Conservation (phyloP, 2,888 invertebrate genomes). For the Tromatobia lineatoria region DNA sequence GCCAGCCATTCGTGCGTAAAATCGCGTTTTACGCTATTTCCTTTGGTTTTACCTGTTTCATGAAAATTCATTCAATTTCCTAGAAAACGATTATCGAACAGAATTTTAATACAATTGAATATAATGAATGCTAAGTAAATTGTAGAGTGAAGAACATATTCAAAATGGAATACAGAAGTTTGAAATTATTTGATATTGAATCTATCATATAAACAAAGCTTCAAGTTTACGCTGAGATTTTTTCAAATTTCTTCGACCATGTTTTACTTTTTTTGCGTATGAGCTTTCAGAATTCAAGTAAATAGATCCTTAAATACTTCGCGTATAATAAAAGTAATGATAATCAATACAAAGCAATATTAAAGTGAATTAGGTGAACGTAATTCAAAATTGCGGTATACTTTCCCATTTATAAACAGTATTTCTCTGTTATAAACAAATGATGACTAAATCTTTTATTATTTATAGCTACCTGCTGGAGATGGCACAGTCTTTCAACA, state of each 20-base stretch:
- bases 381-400: not conserved
- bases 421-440: not conserved
- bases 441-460: slow-evolving; percentile 5
- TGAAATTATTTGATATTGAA: not conserved
- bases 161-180: not conserved
- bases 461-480: slow-evolving; percentile 38
- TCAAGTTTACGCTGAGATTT: not conserved
- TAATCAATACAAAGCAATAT: not conserved
- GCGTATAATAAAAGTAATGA: not conserved
- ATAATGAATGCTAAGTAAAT: not conserved
- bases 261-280: too few relatives aligned
- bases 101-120: not conserved
- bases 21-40: too few relatives aligned
- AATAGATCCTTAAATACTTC: too few relatives aligned
- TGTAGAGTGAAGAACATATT: not conserved
- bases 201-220: not conserved
- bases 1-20: too few relatives aligned
- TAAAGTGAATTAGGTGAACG: not conserved
- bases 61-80: too few relatives aligned
- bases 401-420: not conserved
- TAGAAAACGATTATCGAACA: not conserved
- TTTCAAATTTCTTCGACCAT: too few relatives aligned
- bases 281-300: too few relatives aligned
- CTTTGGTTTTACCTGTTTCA: too few relatives aligned
- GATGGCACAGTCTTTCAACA: slow-evolving; percentile 50